These are phyloP conservation scores for Tenebrosternarchus preto DNA, from an alignment of 2,113 vertebrate species.

Conservation along the genomic window DNA sequence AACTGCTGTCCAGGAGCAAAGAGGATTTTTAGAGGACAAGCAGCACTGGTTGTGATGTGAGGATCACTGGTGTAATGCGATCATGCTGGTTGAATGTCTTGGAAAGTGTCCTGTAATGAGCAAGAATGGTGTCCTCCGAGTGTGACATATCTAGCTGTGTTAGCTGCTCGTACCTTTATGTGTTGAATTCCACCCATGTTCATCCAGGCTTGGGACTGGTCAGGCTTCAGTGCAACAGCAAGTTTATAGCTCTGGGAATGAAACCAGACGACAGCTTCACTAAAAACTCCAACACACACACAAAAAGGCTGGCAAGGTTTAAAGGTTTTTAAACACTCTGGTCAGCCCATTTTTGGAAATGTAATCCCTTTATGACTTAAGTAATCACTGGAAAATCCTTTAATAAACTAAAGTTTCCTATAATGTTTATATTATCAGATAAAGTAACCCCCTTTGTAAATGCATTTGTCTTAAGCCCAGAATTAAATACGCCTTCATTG, in stretches of 20 bases:
- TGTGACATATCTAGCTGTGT: too few species aligned
- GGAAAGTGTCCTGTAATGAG: too few species aligned
- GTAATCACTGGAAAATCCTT: neutral
- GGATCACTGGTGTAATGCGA: neutral
- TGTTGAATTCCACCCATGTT: constrained; percentile 98
- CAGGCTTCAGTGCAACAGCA: constrained; percentile 88
- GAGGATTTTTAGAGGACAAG: neutral
- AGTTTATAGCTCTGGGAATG: constrained; percentile 84
- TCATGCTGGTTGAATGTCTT: too few species aligned
- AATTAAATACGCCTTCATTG: constrained; percentile 21
- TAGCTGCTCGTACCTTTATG: constrained; percentile 85
- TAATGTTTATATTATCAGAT: neutral
- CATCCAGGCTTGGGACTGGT: constrained; percentile 98
- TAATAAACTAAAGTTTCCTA: constrained; percentile 4
- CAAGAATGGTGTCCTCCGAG: too few species aligned
- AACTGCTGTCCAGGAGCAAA: neutral
- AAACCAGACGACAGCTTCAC: constrained; percentile 16
- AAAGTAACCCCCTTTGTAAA: neutral
- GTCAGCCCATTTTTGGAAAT: neutral
- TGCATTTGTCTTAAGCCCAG: constrained; percentile 5
- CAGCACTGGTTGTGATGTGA: neutral
- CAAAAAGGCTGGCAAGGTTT: too few species aligned
- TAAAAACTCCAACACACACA: neutral
- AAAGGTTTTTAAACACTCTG: too few species aligned
- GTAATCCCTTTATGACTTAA: neutral